Evolutionary conservation across 2,888 invertebrate genomes (phyloP), one percentile per base, ranked within the genome.

Genomic region (Hirtodrosophila alboralis): DNA sequence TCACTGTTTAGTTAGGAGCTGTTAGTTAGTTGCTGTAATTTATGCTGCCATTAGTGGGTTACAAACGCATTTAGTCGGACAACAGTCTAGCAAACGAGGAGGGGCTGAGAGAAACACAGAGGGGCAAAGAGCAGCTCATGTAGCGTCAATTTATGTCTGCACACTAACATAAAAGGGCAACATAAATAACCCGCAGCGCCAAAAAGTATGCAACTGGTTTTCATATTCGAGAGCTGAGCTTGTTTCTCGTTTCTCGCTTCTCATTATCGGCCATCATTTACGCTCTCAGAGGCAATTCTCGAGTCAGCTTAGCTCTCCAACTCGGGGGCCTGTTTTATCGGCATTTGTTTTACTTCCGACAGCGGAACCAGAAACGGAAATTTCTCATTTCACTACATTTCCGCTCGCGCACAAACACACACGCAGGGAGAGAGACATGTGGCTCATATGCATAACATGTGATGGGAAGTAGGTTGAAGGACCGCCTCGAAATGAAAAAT

Each of bases 301-400:
- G 52, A 58, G 63, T 53, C 37, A 41, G 53, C 59, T 69, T 26
- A 69, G 64, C 64, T 44, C 28, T 60, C 31, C 18, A 28, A 23
- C 30, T 45, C 23, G 6, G 6, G 23, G 23, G 62, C 60, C 57
- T 71, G 78, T 76, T 81, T 81, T 83, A 81, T 81, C 76, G 77
- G 76, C 75, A 74, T 80, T 83, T 81, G 81, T 81, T 81, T 81
- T 83, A 83, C 75, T 83, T 83, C 83, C 84, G 84, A 75, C 78
- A 70, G 65, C 83, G 84, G 80, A 84, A 83, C 75, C 84, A 83
- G 84, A 80, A 84, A 69, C 83, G 84, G 84, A 84, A 84, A 84
- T 83, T 84, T 84, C 84, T 80, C 80, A 80, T 84, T 80, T 76
- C 78, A 73, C 75, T 76, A 84, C 83, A 84, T 81, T 84, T 84